A percentile compares a stretch with the other conserved stretches of the same genome.
Evolutionary conservation across 2,113 vertebrate species (phyloP).

Genomic region (Naja naja): DNA sequence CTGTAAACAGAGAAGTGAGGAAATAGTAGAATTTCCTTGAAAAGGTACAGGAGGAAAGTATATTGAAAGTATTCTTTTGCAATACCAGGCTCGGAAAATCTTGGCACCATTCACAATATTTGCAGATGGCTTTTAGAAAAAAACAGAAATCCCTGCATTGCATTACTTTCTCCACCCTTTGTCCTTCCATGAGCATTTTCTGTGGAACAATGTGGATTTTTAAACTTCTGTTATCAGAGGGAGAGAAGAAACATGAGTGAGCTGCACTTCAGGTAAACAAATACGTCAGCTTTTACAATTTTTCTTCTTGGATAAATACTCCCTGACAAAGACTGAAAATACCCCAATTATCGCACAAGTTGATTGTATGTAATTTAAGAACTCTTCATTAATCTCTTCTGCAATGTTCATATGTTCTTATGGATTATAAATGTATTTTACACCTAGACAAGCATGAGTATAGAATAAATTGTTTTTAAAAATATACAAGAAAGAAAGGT

Average conservation of each 20-base stretch:
- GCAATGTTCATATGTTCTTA: not conserved
- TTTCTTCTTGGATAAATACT: not conserved
- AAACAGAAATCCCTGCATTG: not conserved
- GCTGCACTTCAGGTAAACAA: not conserved
- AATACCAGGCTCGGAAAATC: not conserved
- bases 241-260: not conserved
- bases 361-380: not conserved
- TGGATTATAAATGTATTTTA: not conserved
- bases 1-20: not conserved
- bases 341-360: not conserved
- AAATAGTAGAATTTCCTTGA: not conserved
- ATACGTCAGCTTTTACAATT: not conserved
- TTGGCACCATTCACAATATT: not conserved
- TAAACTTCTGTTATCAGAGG: not conserved
- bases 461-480: not conserved
- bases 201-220: not conserved
- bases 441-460: too few relatives aligned
- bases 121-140: not conserved
- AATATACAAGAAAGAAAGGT: not conserved
- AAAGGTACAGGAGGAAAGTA: not conserved
- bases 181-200: not conserved
- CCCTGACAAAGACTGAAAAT: not conserved
- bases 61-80: not conserved
- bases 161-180: not conserved
- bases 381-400: not conserved